Base-by-base conservation (phyloP, 2,888 invertebrate genomes). In the Thereva nobilitata region DNA sequence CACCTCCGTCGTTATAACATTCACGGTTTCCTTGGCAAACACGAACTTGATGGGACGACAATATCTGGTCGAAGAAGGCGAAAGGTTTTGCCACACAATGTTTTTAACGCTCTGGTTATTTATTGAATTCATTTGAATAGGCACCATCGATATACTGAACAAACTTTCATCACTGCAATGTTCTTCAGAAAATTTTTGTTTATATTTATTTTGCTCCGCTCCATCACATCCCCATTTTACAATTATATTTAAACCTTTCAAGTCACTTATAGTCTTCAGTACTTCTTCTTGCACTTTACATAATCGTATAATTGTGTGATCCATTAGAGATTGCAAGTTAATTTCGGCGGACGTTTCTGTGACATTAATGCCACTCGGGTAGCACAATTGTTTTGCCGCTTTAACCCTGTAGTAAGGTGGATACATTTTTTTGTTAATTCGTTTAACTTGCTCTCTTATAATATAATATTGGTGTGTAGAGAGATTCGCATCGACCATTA, bases 21-120 rank as follows among this genome's bases (percentile, higher is more conserved):
- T 5, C 6, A 40, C 38, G n/a, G 53, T 12, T 38, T 53, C 38
- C 38, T 53, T 53, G 9, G 38, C 53, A 38, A 38, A 53, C 10
- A 38, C 38, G 40, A 53, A 53, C 40, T 10, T 53, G 38, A 53
- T 53, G 5, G 53, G 53, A 6, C 53, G 53, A 53, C 53, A 53
- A 40, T 53, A 3, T 10, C 10, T 53, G 6, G 38, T 53, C 9
- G 53, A 53, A 38, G 53, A 53, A 9, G 38, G n/a, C n/a, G 38
- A 4, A 12, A n/a, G 6, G n/a, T 53, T 53, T 53, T 53, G 4
- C 53, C 53, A 53, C 23, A 23, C 23, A 37, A 53, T 53, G n/a
- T 38, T 10, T 38, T 8, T 53, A 9, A 10, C 10, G 5, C n/a
- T 10, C 4, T 53, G 38, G 40, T 53, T 40, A 10, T 37, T 53